Conservation (phyloP, 2,888 invertebrate species). For the Camponotus fellah region DNA sequence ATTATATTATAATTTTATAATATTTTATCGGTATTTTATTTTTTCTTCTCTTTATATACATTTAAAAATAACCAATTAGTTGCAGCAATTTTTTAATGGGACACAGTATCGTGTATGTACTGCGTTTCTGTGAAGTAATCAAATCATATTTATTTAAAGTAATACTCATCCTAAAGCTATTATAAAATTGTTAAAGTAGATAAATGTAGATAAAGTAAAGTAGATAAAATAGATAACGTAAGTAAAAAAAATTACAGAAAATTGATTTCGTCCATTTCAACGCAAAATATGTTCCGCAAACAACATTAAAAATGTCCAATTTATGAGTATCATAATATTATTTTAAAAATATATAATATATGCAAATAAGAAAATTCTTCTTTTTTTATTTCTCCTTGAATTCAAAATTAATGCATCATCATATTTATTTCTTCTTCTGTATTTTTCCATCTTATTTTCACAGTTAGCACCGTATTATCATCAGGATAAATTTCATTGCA, state of each 20-base stretch:
- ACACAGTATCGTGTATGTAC: too few species aligned
- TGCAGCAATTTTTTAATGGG: too few species aligned
- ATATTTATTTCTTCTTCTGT: background rate
- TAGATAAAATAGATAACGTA: background rate
- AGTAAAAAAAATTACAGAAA: background rate
- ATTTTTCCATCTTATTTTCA: background rate
- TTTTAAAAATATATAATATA: background rate
- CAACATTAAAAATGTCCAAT: background rate
- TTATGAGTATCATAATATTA: background rate
- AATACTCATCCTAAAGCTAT: background rate
- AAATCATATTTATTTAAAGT: background rate
- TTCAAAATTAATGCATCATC: background rate
- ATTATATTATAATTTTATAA: too few species aligned
- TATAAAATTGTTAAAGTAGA: background rate
- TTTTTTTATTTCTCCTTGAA: background rate
- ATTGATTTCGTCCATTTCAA: background rate
- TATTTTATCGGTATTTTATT: too few species aligned
- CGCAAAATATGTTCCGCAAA: background rate
- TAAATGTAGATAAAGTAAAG: background rate
- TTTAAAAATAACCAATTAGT: too few species aligned
- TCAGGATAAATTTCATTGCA: background rate
- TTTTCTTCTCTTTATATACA: too few species aligned
- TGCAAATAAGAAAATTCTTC: background rate
- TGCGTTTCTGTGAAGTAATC: too few species aligned
- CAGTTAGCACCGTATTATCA: background rate